phyloP scores from a whole-genome alignment of 30 jellyfish, hydroid and myxozoan genomes.

The Hydractinia symbiolongicarpus region DNA sequence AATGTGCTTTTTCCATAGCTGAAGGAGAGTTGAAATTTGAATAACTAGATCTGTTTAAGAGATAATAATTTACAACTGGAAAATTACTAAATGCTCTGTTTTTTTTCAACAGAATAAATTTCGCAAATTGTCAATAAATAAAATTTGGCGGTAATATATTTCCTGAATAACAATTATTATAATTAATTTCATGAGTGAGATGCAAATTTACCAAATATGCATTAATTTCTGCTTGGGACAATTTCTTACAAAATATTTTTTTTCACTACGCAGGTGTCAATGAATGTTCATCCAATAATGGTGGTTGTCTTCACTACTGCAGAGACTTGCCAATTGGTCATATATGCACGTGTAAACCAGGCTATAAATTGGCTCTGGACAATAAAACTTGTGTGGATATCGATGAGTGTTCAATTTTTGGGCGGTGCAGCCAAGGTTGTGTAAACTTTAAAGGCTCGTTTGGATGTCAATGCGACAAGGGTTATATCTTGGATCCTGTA shows the following conservation, averaged over 20 bases:
- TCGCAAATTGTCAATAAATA: too few relatives aligned
- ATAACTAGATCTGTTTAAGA: too few relatives aligned
- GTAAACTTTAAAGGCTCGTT: constrained; percentile 73
- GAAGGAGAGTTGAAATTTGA: too few relatives aligned
- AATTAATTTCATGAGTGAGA: too few relatives aligned
- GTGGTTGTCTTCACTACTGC: constrained; percentile 64
- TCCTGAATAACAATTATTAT: too few relatives aligned
- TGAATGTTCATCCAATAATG: constrained; percentile 53
- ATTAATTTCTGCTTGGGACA: too few relatives aligned
- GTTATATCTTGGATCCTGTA: constrained; percentile 59
- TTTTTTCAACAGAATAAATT: too few relatives aligned
- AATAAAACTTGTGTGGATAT: constrained; percentile 73
- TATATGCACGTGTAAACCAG: constrained; percentile 60
- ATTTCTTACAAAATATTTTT: neutral
- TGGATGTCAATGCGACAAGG: constrained; percentile 70
- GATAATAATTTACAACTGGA: too few relatives aligned
- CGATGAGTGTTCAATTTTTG: constrained; percentile 65
- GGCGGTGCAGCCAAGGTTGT: constrained; percentile 83
- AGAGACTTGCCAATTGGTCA: constrained; percentile 63
- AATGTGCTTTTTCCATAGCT: too few relatives aligned
- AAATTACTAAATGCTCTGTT: too few relatives aligned
- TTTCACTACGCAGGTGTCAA: constrained; percentile 37
- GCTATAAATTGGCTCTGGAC: constrained; percentile 49
- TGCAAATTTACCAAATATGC: too few relatives aligned
- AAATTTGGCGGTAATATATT: too few relatives aligned